Evolutionary conservation across 2,797 vertebrate genomes (phyloP).

Genomic region (Manis crassicaudata): DNA sequence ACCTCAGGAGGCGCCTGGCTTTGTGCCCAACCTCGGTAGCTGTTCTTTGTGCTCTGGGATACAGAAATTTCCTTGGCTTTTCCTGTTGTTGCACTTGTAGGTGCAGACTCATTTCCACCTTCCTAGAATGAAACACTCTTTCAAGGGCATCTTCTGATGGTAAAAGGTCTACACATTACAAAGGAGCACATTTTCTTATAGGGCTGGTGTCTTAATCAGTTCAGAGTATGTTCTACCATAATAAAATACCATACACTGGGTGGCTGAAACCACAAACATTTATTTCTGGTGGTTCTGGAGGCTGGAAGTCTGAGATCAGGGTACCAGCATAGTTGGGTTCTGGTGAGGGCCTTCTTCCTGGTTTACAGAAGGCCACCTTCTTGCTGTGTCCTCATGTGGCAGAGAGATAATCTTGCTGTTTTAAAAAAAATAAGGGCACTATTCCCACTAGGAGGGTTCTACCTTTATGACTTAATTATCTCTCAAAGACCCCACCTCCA

Average conservation of each 20-base stretch:
- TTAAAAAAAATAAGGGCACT: not conserved
- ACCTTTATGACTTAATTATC: not conserved
- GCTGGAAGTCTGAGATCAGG: too few species aligned
- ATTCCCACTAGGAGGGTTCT: not conserved
- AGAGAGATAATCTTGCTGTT: not conserved
- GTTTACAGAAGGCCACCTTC: not conserved
- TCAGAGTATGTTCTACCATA: too few species aligned
- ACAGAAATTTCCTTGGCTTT: not conserved
- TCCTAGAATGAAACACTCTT: not conserved
- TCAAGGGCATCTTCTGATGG: not conserved
- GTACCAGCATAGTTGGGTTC: fast-evolving
- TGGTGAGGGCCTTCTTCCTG: not conserved
- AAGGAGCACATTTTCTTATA: not conserved
- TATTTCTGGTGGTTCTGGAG: not conserved
- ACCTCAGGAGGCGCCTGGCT: not conserved
- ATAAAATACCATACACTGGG: not conserved
- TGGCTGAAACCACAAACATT: too few species aligned
- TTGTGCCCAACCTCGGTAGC: not conserved
- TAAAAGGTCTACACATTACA: not conserved
- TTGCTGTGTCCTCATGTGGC: not conserved
- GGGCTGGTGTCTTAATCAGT: not conserved
- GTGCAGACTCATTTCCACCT: not conserved
- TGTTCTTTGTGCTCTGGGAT: not conserved
- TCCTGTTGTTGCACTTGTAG: not conserved
- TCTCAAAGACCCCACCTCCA: not conserved